Evolutionary conservation across 2,113 vertebrate genomes (phyloP), one percentile per base, ranked within the genome.

Genomic region (Phocoena phocoena): DNA sequence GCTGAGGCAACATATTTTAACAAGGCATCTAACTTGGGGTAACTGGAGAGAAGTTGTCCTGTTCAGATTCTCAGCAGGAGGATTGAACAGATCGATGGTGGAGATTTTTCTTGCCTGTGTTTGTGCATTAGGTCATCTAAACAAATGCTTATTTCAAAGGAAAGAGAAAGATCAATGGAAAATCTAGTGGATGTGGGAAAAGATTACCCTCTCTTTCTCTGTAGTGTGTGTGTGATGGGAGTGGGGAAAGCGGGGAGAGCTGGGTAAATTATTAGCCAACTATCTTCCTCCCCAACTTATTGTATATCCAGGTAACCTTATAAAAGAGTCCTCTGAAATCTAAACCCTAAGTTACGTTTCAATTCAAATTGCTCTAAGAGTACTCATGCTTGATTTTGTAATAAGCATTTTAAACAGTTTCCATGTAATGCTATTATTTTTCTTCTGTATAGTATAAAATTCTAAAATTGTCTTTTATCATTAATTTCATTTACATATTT

Each of bases 171-270:
- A 67, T 13, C 3, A 77, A 8, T 62, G 5, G 6, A 20, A 93
- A n/a, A 25, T 9, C 9, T 65, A 60, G 10, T 25, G 1, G 8
- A 17, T 15, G 8, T 8, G 31, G 31, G 17, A 41, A 26, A 25
- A 74, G 6, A 18, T 4, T 44, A 21, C 1, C 6, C 12, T 20
- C 4, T 88, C 23, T 83, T 74, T 41, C 15, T 53, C 0, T n/a
- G 2, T 6, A 38, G 21, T 47, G 25, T 47, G 8, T 80, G 17
- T 41, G 28, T 4, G 44, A 23, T 38, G 25, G 5, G 8, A 4
- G 18, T 15, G 1, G 26, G 15, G 5, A 0, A 31, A 53, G 4
- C 4, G 28, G 8, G 50, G 2, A 33, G 0, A 41, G 2, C 6
- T 21, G 6, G 8, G 13, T 1, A 47, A n/a, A 50, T 94, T 65